phyloP scores from a whole-genome alignment of 2,797 vertebrate species.

The Huso huso region DNA sequence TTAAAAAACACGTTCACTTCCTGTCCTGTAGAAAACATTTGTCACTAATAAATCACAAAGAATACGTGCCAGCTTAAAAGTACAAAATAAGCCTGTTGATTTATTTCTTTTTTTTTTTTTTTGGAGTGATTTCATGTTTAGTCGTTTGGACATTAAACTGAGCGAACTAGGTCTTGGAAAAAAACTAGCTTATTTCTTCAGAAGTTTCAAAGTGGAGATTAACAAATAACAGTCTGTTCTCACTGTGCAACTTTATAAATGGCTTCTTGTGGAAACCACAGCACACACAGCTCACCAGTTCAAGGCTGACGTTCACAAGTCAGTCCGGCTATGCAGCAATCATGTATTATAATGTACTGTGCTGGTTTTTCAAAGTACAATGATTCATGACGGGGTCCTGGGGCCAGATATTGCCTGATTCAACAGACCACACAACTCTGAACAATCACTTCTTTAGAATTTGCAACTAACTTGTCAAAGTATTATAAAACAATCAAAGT shows the following conservation, averaged over 20 bases:
- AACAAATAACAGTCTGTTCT: not conserved
- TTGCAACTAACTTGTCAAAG: no score
- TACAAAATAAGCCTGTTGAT: conserved; percentile 10
- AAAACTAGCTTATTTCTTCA: not conserved
- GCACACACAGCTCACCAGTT: no score
- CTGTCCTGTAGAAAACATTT: not conserved
- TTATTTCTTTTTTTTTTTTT: not conserved
- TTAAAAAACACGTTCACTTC: no score
- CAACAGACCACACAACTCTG: no score
- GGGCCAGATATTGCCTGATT: no score
- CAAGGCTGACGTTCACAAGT: no score
- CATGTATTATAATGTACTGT: no score
- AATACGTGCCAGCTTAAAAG: conserved; percentile 24
- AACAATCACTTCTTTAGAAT: no score
- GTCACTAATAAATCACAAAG: conserved; percentile 26
- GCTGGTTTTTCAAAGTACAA: no score
- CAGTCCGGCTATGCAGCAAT: no score
- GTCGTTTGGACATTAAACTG: not conserved
- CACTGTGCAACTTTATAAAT: not conserved
- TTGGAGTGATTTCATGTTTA: not conserved
- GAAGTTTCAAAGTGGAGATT: not conserved
- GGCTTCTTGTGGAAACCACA: not conserved
- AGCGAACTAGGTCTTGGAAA: not conserved
- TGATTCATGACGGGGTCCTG: no score
- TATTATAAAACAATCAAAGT: no score